Evolutionary conservation across 2,113 vertebrate genomes (phyloP).

Genomic region (mouse (Mus musculus)): GRCm39 chr8:66066501-66067000

Average conservation of each 20-base stretch:
- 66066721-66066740: not conserved
- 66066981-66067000: not conserved
- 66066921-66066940: not conserved
- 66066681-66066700: not conserved
- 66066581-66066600: not conserved
- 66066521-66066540: not conserved
- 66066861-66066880: not conserved
- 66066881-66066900: not conserved
- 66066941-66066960: not conserved
- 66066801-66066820: not conserved
- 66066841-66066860: not conserved
- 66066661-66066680: not conserved
- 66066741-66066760: not conserved
- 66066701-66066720: not conserved
- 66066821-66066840: not conserved
- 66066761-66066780: not conserved
- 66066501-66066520: not conserved
- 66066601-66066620: not conserved
- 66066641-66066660: not conserved
- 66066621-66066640: not conserved
- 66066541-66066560: not conserved
- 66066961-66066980: not conserved
- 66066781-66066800: not conserved
- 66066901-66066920: not conserved
- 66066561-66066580: not conserved